Base-by-base conservation (phyloP, 2,113 vertebrate genomes). In the Centrocercus urophasianus region DNA sequence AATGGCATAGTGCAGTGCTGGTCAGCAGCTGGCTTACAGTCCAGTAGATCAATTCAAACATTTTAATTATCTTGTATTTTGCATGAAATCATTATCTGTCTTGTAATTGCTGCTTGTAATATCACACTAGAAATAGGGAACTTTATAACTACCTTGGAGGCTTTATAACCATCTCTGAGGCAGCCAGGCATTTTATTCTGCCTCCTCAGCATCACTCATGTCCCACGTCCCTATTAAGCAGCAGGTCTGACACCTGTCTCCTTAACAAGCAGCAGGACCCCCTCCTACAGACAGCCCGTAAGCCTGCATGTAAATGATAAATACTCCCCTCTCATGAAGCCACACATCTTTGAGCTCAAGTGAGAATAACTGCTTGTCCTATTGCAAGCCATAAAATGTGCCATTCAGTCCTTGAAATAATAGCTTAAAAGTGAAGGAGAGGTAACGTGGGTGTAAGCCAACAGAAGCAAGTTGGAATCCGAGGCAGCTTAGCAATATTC, bases 161-260 rank as follows among this genome's bases (percentile, higher is more conserved):
- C 78, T 91, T 93, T 32, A 96, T 65, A 93, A 92, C 67, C 59
- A 63, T 65, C 90, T 69, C 63, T 42, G 87, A 93, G 89, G 93
- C 91, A 95, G 83, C 67, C 89, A 89, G 83, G 91, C 95, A 80
- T 96, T 96, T 96, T 89, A 93, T 95, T 88, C 71, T 94, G 83
- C 67, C 70, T 94, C 78, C 66, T 77, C 2, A 4, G 74, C 64
- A 93, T 95, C 87, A 89, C 24, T 96, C 91, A 89, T 54, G 69
- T 81, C 90, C 82, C 65, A 66, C 61, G 38, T n/a, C 78, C 59
- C 92, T 73, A 89, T 94, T 96, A 95, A 95, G 75, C 67, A 93
- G 81, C 71, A 86, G 86, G 80, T 86, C 86, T 95, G 95, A 95
- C 95, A 94, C 75, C 91, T 94, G 90, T 74, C 93, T 96, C 93